These are phyloP conservation scores for Origma solitaria DNA, from an alignment of 2,113 vertebrate species.

Conservation along the genomic window DNA sequence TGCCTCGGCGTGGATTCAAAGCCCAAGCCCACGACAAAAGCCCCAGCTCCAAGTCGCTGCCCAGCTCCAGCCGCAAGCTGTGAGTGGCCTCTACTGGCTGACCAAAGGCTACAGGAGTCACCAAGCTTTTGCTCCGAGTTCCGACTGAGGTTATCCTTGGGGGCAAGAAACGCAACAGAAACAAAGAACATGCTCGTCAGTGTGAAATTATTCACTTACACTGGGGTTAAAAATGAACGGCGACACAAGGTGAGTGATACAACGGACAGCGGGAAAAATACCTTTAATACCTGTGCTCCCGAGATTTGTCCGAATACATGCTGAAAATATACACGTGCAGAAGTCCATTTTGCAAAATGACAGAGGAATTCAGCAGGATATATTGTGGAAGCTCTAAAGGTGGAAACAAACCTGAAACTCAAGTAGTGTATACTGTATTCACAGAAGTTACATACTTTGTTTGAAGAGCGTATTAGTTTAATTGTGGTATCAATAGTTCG, in stretches of 20 bases:
- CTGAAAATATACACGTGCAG: background rate
- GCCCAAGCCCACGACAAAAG: background rate
- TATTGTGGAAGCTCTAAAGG: background rate
- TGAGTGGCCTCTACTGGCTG: conserved; percentile 99
- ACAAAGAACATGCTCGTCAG: background rate
- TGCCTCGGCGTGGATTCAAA: background rate
- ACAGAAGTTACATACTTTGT: background rate
- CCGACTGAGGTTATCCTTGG: background rate
- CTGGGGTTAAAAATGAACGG: background rate
- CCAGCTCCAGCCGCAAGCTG: conserved; percentile 80
- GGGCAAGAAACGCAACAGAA: background rate
- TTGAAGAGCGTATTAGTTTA: background rate
- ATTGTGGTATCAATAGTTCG: background rate
- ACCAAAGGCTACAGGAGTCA: conserved; percentile 84
- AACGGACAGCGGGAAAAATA: rapidly evolving
- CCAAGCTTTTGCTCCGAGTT: background rate
- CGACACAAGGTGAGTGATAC: background rate
- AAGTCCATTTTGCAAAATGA: background rate
- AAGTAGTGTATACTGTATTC: background rate
- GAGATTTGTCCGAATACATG: background rate
- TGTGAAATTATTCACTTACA: background rate
- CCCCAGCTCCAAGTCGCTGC: conserved; percentile 9
- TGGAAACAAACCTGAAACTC: background rate
- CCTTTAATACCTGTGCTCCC: background rate
- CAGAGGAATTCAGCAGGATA: background rate